These are phyloP conservation scores for Argyrosomus japonicus DNA, from an alignment of 2,113 vertebrate species.

Conservation along the genomic window DNA sequence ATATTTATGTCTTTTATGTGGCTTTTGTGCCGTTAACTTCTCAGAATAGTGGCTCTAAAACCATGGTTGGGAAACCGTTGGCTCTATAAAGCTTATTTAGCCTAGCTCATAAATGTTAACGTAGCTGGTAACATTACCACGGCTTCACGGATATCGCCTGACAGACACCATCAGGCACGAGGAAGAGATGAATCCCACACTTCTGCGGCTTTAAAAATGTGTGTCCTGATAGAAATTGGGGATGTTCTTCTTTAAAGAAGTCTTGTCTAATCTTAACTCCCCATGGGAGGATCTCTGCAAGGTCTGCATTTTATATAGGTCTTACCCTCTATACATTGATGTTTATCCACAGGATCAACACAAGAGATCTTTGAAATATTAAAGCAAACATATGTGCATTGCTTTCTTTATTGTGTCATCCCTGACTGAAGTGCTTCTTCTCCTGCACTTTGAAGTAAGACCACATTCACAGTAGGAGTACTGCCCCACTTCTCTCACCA, in stretches of 20 bases:
- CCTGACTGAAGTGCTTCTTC: not conserved
- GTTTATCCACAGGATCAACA: conserved; percentile 14
- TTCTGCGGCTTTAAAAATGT: not conserved
- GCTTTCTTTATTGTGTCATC: conserved; percentile 1
- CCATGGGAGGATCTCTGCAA: conserved; percentile 10
- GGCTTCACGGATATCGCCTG: too few species aligned
- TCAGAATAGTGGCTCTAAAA: not conserved
- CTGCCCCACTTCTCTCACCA: not conserved
- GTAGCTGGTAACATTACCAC: too few species aligned
- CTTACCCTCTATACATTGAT: not conserved
- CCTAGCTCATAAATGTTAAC: too few species aligned
- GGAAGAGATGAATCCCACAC: not conserved
- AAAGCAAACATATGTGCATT: conserved; percentile 26
- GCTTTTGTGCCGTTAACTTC: not conserved
- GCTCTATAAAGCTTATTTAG: not conserved
- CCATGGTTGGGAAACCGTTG: not conserved
- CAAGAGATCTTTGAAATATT: conserved; percentile 30
- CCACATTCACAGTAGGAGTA: not conserved
- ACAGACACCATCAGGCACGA: not conserved
- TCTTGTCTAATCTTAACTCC: not conserved
- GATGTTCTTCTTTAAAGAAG: not conserved
- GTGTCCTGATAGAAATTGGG: not conserved
- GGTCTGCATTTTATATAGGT: conserved; percentile 9
- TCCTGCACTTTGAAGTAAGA: not conserved
- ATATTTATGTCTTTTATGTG: not conserved